Base-by-base conservation (phyloP, 2,888 invertebrate species). In the Dynastes tityus region DNA sequence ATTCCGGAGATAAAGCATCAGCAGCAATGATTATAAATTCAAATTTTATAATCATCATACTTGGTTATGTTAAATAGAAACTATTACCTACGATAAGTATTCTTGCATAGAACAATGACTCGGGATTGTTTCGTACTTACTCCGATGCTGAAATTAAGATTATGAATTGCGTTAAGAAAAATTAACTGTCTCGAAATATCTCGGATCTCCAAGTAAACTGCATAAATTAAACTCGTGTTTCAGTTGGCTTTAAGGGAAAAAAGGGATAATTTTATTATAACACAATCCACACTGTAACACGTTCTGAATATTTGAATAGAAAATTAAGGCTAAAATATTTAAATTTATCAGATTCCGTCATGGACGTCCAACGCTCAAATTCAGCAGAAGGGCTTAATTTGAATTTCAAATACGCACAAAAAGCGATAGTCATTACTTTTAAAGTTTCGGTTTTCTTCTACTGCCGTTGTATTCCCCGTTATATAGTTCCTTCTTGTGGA, bases 241-340 rank as follows among this genome's bases (percentile, higher is more conserved):
- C 61, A 74, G 61, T 49, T 58, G 32, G 71, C 40, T 61, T 51
- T 45, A 40, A 27, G 27, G 22, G 45, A 74, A 74, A 74, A 74
- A 61, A 74, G 73, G 73, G 73, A 74, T 74, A 74, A 74, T 74
- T 74, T 74, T 74, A 74, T 74, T 74, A 74, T 61, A 74, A 74
- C 73, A 74, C 73, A 74, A 74, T 74, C 73, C 61, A 74, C 73
- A 74, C 73, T 74, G 61, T 74, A 74, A 74, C 61, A 74, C 61
- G 73, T 61, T 74, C 73, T 74, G 73, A 74, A 74, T 74, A 74
- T 74, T 74, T 74, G 73, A 74, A 74, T 74, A 61, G 73, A 45
- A 74, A 74, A 74, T 74, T 74, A 74, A 61, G 73, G 73, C 61
- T 74, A 61, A 74, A 74, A 74, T 74, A 74, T 74, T 74, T 74